Evolutionary conservation across 30 jellyfish, hydroid and myxozoan species (phyloP).

Genomic region (Pelagia noctiluca): DNA sequence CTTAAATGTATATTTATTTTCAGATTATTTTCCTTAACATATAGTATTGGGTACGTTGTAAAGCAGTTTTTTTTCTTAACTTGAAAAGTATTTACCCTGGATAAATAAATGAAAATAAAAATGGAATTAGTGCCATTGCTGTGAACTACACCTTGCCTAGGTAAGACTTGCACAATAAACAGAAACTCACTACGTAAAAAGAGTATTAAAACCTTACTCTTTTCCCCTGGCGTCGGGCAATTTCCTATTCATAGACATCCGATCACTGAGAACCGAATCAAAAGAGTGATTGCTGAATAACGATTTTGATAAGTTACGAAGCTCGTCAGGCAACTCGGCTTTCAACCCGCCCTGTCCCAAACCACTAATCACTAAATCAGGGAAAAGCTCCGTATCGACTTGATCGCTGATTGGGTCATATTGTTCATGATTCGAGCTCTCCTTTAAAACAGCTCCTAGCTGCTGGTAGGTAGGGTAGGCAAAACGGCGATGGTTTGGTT

Average conservation of each 20-base stretch:
- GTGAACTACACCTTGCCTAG: too few species aligned
- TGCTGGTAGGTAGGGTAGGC: too few species aligned
- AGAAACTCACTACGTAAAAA: too few species aligned
- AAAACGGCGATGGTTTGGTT: neutral
- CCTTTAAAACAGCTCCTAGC: neutral
- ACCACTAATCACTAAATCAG: conserved; percentile 72
- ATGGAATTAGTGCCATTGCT: too few species aligned
- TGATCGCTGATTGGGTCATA: conserved; percentile 69
- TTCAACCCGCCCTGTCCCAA: conserved; percentile 78
- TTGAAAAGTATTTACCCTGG: too few species aligned
- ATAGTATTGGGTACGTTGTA: too few species aligned
- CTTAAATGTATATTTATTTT: too few species aligned
- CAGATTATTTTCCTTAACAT: too few species aligned
- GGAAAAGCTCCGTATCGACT: conserved; percentile 55
- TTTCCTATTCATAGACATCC: conserved; percentile 81
- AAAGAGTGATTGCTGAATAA: conserved; percentile 88
- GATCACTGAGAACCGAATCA: conserved; percentile 91
- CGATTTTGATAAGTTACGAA: conserved; percentile 60
- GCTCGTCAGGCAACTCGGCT: conserved; percentile 60
- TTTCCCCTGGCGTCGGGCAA: conserved; percentile 90
- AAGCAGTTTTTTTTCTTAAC: too few species aligned
- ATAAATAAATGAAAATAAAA: too few species aligned
- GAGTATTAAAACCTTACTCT: conserved; percentile 82
- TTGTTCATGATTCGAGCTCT: conserved; percentile 15
- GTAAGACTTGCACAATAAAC: too few species aligned